Base-by-base conservation (phyloP, 2,888 invertebrate species). In the Drosophila maculinotata region DNA sequence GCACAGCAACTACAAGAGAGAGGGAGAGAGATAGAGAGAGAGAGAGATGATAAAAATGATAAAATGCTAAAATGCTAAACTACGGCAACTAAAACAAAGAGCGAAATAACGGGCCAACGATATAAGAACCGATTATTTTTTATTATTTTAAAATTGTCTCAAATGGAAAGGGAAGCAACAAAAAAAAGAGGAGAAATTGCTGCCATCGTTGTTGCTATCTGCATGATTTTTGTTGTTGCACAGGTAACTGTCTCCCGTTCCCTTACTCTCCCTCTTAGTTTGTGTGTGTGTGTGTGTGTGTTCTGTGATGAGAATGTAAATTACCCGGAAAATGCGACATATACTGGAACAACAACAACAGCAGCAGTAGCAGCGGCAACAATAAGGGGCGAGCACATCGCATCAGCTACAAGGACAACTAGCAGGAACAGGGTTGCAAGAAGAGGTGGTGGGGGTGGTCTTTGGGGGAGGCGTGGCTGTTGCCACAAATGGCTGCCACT, bases 321-420 rank as follows among this genome's bases (percentile, higher is more conserved):
- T 83, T 83, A 80, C 87, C 81, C 76, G 87, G 84, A 86, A 86
- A 83, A 81, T 84, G 74, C 76, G 78, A 84, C 79, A 81, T 63
- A 67, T 62, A 83, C 73, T 58, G 45, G 44, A 60, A 68, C 53
- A 62, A 53, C 35, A 58, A 44, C 56, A 59, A 23, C 23, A 47
- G 26, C 33, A 47, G 2, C 12, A 44, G 28, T 23, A 17, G 9
- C 12, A 35, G 17, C 54, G 35, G 28, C 7, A 36, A 56, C 59
- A 57, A 52, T 39, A 38, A 44, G 41, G 51, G 59, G 31, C 51
- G 35, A 58, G 39, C 52, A 44, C 17, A 12, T 28, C 47, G 36
- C 52, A 64, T 53, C 56, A 31, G 28, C 56, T 53, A 66, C 66
- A 74, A 74, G 70, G 65, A 39, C 62, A 69, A 69, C 66, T 69